These are phyloP conservation scores for Microctonus hyperodae DNA, from an alignment of 2,888 invertebrate genomes.

Conservation along the genomic window DNA sequence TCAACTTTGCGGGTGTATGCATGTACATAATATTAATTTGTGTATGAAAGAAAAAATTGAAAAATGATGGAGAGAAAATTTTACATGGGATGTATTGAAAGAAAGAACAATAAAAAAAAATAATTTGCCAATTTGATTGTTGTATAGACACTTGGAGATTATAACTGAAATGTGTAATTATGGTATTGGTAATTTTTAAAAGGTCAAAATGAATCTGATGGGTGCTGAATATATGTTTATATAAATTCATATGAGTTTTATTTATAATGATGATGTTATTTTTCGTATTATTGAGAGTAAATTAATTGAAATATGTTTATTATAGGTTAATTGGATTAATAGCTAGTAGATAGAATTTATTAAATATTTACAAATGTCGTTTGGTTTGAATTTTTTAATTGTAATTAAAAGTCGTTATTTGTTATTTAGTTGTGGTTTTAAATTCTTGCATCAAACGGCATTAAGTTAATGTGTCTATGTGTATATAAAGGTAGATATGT, in stretches of 20 bases:
- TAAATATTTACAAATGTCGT: background rate
- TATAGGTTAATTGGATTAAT: background rate
- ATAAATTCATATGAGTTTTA: too few species aligned
- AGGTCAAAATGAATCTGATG: slow-evolving; percentile 12
- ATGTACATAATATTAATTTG: too few species aligned
- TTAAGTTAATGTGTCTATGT: slow-evolving; percentile 10
- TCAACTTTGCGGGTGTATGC: background rate
- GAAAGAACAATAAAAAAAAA: too few species aligned
- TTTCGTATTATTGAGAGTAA: background rate
- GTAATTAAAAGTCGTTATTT: background rate
- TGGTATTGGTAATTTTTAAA: background rate
- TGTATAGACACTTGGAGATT: too few species aligned
- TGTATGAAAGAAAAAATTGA: too few species aligned
- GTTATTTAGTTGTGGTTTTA: background rate
- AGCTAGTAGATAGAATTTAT: background rate
- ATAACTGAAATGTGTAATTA: background rate
- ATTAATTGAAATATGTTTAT: background rate
- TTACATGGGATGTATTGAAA: too few species aligned
- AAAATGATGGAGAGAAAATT: too few species aligned
- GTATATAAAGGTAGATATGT: slow-evolving; percentile 24
- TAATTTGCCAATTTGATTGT: too few species aligned
- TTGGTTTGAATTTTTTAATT: background rate
- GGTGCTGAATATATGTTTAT: background rate
- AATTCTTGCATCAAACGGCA: background rate
- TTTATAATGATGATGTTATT: background rate